phyloP scores from a whole-genome alignment of 2,797 vertebrate genomes.

The Paramormyrops hopkinsi region DNA sequence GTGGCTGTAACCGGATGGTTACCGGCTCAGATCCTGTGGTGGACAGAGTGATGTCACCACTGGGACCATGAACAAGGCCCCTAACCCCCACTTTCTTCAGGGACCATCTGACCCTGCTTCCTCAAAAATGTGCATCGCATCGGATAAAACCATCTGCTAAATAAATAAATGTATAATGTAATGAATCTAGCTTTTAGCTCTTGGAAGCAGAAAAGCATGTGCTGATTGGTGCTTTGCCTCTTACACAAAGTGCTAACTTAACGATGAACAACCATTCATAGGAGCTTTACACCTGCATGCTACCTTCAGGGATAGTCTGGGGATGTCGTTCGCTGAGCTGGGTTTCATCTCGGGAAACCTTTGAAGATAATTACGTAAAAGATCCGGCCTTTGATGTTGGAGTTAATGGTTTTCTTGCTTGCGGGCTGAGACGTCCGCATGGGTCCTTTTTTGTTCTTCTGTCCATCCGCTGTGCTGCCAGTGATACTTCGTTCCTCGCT shows the following conservation, averaged over 20 bases:
- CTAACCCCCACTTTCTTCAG: background rate
- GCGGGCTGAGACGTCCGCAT: background rate
- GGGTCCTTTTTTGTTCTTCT: background rate
- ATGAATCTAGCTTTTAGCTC: background rate
- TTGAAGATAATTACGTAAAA: conserved; percentile 16
- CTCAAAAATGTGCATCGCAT: background rate
- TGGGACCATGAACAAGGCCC: background rate
- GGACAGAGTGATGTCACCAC: background rate
- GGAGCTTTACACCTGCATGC: background rate
- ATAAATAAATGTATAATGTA: background rate
- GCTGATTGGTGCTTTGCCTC: background rate
- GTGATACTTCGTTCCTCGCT: background rate
- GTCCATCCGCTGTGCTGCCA: background rate
- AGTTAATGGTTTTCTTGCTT: conserved; percentile 4
- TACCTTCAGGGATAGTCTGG: background rate
- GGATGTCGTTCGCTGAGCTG: background rate
- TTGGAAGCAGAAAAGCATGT: background rate
- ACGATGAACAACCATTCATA: background rate
- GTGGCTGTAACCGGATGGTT: background rate
- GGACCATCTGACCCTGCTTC: background rate
- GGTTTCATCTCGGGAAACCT: conserved; percentile 2
- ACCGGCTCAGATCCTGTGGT: background rate
- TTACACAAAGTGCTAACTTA: background rate
- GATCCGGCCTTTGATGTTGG: conserved; percentile 4
- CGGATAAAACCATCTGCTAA: background rate